Conservation (phyloP, 2,888 invertebrate genomes). For the Sarcophaga carnaria region DNA sequence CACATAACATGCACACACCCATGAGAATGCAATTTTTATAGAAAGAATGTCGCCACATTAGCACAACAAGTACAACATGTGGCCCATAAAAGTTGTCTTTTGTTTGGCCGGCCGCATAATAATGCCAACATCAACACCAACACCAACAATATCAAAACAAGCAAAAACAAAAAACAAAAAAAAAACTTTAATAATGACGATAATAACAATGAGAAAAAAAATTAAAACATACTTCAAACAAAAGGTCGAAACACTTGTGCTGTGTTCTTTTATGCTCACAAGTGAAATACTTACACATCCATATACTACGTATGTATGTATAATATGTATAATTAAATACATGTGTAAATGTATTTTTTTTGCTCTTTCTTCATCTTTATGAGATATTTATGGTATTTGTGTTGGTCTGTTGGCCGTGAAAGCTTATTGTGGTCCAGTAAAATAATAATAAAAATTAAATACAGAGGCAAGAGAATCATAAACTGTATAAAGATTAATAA, state of each 20-base stretch:
- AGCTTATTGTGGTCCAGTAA: conserved; percentile 46
- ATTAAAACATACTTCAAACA: conserved; percentile 31
- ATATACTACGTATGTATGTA: conserved; percentile 15
- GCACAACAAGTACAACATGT: conserved; percentile 69
- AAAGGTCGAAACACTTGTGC: conserved; percentile 22
- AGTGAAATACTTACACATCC: background rate
- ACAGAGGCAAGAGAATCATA: background rate
- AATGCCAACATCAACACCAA: conserved; percentile 52
- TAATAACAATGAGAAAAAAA: conserved; percentile 20
- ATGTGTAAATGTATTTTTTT: background rate
- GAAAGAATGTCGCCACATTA: conserved; percentile 64
- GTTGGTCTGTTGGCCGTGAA: conserved; percentile 58
- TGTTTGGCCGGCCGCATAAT: conserved; percentile 62
- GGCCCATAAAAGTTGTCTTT: conserved; percentile 66
- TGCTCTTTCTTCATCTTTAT: background rate
- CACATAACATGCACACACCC: conserved; percentile 46
- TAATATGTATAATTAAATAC: background rate
- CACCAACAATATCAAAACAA: conserved; percentile 23
- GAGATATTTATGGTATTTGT: background rate
- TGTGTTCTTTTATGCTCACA: conserved; percentile 24
- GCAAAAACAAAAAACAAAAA: conserved; percentile 10
- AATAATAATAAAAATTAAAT: background rate
- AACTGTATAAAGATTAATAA: background rate
- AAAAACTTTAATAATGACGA: background rate
- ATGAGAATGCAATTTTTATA: conserved; percentile 23